Evolutionary conservation across 2,888 invertebrate genomes (phyloP).

Genomic region (Monochamus alternatus): DNA sequence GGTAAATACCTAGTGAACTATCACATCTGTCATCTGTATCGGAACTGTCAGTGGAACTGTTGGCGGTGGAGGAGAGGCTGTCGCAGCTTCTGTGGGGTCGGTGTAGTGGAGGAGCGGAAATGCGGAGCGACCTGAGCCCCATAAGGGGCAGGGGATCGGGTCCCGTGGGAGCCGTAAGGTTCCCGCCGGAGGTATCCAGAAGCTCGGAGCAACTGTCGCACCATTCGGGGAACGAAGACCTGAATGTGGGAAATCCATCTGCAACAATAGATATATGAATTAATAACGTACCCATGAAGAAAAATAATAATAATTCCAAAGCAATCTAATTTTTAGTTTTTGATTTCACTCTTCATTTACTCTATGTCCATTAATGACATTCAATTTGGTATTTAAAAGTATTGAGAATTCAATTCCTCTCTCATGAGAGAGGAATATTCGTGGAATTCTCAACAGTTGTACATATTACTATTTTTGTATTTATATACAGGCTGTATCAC

Average conservation of each 20-base stretch:
- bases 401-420: too few relatives aligned
- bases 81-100: slow-evolving; percentile 66
- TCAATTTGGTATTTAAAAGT: too few relatives aligned
- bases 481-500: too few relatives aligned
- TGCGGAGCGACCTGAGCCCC: slow-evolving; percentile 67
- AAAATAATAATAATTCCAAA: not conserved
- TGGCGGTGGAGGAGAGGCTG: slow-evolving; percentile 68
- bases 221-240: slow-evolving; percentile 91
- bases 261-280: slow-evolving; percentile 64
- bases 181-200: slow-evolving; percentile 60
- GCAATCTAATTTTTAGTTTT: too few relatives aligned
- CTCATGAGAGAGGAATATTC: too few relatives aligned
- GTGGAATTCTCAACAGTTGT: too few relatives aligned
- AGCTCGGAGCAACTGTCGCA: slow-evolving; percentile 84
- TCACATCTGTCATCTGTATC: slow-evolving; percentile 72
- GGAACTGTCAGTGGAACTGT: slow-evolving; percentile 70
- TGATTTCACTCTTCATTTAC: too few relatives aligned
- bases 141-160: slow-evolving; percentile 67
- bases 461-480: too few relatives aligned
- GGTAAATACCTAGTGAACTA: slow-evolving; percentile 70
- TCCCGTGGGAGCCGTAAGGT: slow-evolving; percentile 57
- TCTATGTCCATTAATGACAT: too few relatives aligned
- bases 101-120: slow-evolving; percentile 65
- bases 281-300: not conserved
- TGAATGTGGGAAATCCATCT: slow-evolving; percentile 92